phyloP scores from a whole-genome alignment of 2,113 vertebrate species.

The Platycercus adscitus region DNA sequence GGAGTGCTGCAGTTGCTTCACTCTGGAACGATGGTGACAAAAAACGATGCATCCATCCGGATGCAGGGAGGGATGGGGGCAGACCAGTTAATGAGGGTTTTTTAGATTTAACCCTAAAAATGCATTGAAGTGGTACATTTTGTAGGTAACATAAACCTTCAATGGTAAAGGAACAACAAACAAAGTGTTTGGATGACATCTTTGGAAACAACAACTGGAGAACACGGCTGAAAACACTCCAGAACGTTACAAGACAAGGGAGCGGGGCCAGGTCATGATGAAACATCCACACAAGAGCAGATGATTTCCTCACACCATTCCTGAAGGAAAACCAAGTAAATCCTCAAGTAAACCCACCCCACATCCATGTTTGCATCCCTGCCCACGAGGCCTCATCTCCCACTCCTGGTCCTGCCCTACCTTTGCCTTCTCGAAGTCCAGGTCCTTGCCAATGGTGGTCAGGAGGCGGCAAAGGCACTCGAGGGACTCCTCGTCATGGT shows the following conservation, averaged over 20 bases:
- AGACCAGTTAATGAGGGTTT: not conserved
- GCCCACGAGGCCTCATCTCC: not conserved
- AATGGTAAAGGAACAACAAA: not conserved
- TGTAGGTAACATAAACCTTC: not conserved
- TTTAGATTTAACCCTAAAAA: not conserved
- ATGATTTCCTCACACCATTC: not conserved
- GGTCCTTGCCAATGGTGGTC: slow-evolving; percentile 96
- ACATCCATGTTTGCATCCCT: not conserved
- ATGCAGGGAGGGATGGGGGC: not conserved
- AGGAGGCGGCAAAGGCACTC: slow-evolving; percentile 96
- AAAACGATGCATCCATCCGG: not conserved
- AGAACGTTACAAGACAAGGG: not conserved
- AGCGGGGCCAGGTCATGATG: not conserved
- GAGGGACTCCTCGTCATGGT: slow-evolving; percentile 94
- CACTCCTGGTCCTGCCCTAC: slow-evolving; percentile 57
- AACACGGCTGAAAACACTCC: not conserved
- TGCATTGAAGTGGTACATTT: not conserved
- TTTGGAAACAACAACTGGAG: not conserved
- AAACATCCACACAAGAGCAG: not conserved
- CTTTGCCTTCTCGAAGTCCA: slow-evolving; percentile 99
- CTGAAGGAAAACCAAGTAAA: not conserved
- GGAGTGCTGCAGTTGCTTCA: rapidly evolving
- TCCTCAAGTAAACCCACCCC: not conserved
- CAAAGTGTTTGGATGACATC: not conserved
- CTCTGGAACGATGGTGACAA: not conserved